Percentiles rank a stretch among this genome's conserved stretches.
phyloP scores from a whole-genome alignment of 2,113 vertebrate species.

The Phalacrocorax pelagicus region DNA sequence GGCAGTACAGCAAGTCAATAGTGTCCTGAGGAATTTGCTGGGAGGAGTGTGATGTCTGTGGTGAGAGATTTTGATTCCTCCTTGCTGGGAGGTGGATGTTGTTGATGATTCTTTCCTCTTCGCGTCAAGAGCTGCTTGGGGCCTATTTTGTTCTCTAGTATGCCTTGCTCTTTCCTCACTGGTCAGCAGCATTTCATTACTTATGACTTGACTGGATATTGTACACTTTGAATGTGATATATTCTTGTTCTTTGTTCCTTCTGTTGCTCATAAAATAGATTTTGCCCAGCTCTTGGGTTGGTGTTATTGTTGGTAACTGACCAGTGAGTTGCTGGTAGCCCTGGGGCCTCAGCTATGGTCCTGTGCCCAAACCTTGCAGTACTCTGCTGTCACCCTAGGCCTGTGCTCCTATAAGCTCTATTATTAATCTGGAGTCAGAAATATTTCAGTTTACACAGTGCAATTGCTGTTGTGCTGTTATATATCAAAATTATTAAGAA shows the following conservation, averaged over 20 bases:
- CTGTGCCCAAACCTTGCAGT: neutral
- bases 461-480: neutral
- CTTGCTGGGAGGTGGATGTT: neutral
- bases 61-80: neutral
- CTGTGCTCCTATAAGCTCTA: neutral
- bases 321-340: neutral
- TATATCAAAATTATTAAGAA: neutral
- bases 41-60: neutral
- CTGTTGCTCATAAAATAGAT: neutral
- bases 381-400: neutral
- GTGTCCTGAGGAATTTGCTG: neutral
- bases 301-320: neutral
- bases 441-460: neutral
- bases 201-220: neutral
- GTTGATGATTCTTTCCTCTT: neutral
- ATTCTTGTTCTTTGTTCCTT: neutral
- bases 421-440: neutral
- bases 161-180: neutral
- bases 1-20: neutral
- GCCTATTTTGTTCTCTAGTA: neutral
- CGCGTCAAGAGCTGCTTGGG: neutral
- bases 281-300: neutral
- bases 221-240: neutral
- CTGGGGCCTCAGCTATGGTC: neutral
- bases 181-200: neutral